Evolutionary conservation across 92 coral and sea anemone genomes (phyloP).

Genomic region (Paramuricea clavata): DNA sequence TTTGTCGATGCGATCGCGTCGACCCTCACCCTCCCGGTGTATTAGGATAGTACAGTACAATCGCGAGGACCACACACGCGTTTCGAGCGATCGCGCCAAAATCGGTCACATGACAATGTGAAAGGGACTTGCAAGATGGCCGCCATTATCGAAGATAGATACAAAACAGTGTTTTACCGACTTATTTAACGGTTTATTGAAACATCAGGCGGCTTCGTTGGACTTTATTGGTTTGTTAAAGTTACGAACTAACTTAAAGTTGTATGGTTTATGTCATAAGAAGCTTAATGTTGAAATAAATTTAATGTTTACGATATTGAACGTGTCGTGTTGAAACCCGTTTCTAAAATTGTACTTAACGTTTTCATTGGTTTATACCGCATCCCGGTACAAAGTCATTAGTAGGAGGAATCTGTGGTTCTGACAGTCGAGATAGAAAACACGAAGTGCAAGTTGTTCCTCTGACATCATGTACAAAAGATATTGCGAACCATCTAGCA

Average conservation of each 20-base stretch:
- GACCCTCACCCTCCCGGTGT: conserved; percentile 54
- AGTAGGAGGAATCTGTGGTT: conserved; percentile 48
- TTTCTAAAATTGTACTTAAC: background rate
- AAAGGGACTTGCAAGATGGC: background rate
- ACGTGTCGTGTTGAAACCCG: background rate
- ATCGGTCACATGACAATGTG: background rate
- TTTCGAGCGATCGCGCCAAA: conserved; percentile 18
- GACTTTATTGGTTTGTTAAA: background rate
- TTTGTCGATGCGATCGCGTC: conserved; percentile 32
- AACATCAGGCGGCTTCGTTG: background rate
- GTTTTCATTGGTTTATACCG: background rate
- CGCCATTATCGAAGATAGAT: conserved; percentile 4
- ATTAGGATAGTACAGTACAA: background rate
- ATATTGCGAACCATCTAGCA: conserved; percentile 52
- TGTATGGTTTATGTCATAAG: background rate
- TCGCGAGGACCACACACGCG: background rate
- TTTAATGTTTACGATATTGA: background rate
- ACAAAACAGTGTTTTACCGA: conserved; percentile 12
- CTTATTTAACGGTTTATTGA: background rate
- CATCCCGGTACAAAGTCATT: conserved; percentile 23
- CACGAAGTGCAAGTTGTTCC: conserved; percentile 23
- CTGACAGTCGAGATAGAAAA: conserved; percentile 33
- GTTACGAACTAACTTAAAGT: background rate
- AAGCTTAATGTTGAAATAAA: background rate
- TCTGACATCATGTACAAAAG: conserved; percentile 61